Evolutionary conservation across 2,888 invertebrate species (phyloP), one percentile per base, ranked within the genome.

Genomic region (Caradrina kadenii): DNA sequence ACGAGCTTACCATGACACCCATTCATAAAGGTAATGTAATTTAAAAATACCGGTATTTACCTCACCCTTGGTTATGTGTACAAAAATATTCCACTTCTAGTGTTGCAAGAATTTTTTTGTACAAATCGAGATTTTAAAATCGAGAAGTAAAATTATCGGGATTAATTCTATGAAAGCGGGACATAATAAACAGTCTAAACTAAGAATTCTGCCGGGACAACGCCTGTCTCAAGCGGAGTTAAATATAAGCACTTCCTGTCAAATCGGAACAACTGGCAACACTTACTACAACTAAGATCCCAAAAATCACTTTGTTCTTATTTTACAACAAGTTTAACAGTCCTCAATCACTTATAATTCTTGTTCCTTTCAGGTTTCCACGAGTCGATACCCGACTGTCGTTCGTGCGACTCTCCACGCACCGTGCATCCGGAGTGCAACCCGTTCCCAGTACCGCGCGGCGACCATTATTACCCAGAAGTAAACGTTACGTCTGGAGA

Each of bases 341-440:
- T 54, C 19, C 17, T 21, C n/a, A 8, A 2, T 35, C 26, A 13
- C 17, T 17, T 1, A 63, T 35, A 17, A 11, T 6, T 26, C 15
- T n/a, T 5, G 3, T 56, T 56, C 31, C 63, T 17, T 21, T 0
- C 83, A 97, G 97, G 98, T 86, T 98, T 98, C 96, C 98, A 98
- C 89, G 98, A 98, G 86, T 98, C 98, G 0, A 98, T 99, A 80
- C 98, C 99, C 0, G 98, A 98, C 88, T 99, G 99, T 86, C 96
- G 98, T 54, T 96, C 98, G 0, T 99, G 99, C 89, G 98, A 99
- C 88, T 98, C 99, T 0, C 96, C 97, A 0, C 96, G 97, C 61
- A 98, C 98, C 0, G 98, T 99, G 0, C 99, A 99, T 90, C 98
- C 98, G 0, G 99, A 99, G 89, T 99, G 99, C 89, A 98, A 98